Evolutionary conservation across 2,113 vertebrate genomes (phyloP).

Genomic region (Zosterops lateralis): DNA sequence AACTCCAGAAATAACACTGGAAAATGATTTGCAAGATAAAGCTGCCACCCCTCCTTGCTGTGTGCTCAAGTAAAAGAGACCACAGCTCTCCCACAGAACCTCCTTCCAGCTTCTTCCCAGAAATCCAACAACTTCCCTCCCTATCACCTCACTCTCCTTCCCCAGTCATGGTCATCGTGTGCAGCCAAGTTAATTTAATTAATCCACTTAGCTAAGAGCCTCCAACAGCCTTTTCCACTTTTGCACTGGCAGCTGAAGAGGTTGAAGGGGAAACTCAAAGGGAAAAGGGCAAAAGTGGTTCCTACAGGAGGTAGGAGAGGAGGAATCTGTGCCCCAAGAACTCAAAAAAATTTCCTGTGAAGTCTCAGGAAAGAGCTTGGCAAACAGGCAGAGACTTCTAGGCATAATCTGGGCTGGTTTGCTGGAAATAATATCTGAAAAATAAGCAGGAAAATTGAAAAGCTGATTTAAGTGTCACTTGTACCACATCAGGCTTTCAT

Average conservation of each 20-base stretch:
- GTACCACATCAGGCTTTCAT: not conserved
- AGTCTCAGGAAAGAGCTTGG: not conserved
- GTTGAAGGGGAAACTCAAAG: not conserved
- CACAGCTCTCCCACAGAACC: accelerated
- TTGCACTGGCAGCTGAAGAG: not conserved
- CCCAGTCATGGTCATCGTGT: not conserved
- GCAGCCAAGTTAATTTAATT: not conserved
- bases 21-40: accelerated
- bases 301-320: not conserved
- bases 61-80: accelerated
- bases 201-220: not conserved
- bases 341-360: not conserved
- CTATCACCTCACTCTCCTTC: not conserved
- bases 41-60: not conserved
- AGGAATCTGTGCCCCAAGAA: not conserved
- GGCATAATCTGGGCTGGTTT: not conserved
- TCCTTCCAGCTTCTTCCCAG: not conserved
- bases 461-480: not conserved
- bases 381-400: not conserved
- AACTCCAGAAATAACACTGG: not conserved
- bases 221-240: not conserved
- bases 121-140: accelerated
- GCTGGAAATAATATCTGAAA: not conserved
- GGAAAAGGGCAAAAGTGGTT: not conserved
- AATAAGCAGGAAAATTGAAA: not conserved